Evolutionary conservation across 2,888 invertebrate species (phyloP).

Genomic region (Asteroscopus sphinx): DNA sequence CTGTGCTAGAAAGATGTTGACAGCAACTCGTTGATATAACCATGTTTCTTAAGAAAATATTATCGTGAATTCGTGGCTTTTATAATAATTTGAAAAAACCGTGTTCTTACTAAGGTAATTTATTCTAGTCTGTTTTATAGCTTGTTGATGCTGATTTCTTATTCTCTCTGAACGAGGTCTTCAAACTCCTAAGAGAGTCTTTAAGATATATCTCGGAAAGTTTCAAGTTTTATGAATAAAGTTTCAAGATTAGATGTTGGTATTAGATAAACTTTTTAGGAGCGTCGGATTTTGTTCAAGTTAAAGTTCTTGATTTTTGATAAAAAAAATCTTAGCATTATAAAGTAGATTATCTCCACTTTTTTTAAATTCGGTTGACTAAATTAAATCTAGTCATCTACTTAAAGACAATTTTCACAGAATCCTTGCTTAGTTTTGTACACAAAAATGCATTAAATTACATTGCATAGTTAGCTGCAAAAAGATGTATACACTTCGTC

Average conservation of each 20-base stretch:
- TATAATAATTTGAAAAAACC: too few species aligned
- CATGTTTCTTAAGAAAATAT: too few species aligned
- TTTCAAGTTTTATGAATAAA: slow-evolving; percentile 48
- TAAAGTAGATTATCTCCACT: too few species aligned
- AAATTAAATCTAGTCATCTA: slow-evolving; percentile 7
- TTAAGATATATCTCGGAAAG: slow-evolving; percentile 39
- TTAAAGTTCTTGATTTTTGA: slow-evolving; percentile 22
- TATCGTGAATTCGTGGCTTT: too few species aligned
- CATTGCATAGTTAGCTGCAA: too few species aligned
- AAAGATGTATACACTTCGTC: too few species aligned
- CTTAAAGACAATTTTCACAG: not conserved
- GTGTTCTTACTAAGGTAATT: slow-evolving; percentile 6
- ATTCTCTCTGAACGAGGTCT: slow-evolving; percentile 23
- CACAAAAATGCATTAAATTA: not conserved
- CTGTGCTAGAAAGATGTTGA: too few species aligned
- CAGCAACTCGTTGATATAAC: too few species aligned
- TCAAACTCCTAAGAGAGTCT: slow-evolving; percentile 34
- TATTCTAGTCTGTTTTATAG: slow-evolving; percentile 26
- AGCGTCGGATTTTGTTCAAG: slow-evolving; percentile 21
- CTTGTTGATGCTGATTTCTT: slow-evolving; percentile 29
- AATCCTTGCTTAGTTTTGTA: not conserved
- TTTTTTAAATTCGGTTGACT: too few species aligned
- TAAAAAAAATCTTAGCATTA: slow-evolving; percentile 13
- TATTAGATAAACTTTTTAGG: slow-evolving; percentile 39
- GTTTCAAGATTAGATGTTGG: slow-evolving; percentile 47